Percentiles rank a stretch among this genome's conserved stretches.
phyloP scores from a whole-genome alignment of 2,113 vertebrate species.

The Plestiodon gilberti region DNA sequence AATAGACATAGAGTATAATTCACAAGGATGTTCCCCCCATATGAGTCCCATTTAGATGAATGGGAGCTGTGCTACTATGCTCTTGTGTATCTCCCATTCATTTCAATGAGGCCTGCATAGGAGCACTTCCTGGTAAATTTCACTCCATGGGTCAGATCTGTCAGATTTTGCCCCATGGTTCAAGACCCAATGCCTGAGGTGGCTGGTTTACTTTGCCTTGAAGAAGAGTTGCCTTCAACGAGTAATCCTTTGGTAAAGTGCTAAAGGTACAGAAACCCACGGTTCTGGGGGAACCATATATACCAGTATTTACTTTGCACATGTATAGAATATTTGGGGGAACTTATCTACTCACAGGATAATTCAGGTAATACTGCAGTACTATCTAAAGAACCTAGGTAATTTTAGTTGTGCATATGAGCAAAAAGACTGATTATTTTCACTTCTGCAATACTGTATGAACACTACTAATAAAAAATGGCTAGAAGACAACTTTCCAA shows the following conservation, averaged over 20 bases:
- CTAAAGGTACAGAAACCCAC: constrained; percentile 26
- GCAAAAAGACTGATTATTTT: background rate
- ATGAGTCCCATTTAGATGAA: background rate
- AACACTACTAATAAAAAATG: constrained; percentile 12
- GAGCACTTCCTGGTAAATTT: too few species aligned
- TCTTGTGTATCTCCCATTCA: background rate
- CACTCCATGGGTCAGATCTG: background rate
- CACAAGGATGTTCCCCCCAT: background rate
- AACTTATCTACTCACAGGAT: background rate
- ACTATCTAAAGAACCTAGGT: background rate
- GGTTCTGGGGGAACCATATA: background rate
- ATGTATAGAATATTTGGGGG: too few species aligned
- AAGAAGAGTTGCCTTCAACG: background rate
- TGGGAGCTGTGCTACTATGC: too few species aligned
- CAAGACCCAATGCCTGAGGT: background rate
- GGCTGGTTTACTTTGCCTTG: background rate
- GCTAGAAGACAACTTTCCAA: constrained; percentile 36
- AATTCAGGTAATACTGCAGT: constrained; percentile 27
- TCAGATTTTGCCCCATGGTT: background rate
- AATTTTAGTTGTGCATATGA: constrained; percentile 12
- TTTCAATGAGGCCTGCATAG: background rate
- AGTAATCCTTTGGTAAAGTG: constrained; percentile 35
- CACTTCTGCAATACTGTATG: background rate
- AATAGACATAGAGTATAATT: background rate
- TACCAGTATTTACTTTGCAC: constrained; percentile 7